phyloP scores from a whole-genome alignment of 2,797 vertebrate species.

The Synanceia verrucosa region DNA sequence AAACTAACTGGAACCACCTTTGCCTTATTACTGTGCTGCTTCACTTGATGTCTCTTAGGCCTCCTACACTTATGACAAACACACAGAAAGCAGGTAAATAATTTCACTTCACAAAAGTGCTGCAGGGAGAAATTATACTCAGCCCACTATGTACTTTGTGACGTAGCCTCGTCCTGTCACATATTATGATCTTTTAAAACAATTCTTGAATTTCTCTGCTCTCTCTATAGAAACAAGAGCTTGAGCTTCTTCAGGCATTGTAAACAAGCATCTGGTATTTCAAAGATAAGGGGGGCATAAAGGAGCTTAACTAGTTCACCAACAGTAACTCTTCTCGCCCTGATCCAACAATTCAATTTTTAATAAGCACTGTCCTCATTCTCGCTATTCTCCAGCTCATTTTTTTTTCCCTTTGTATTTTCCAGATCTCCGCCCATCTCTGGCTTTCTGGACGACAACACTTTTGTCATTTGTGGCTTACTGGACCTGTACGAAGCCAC shows the following conservation, averaged over 20 bases:
- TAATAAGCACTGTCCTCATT: constrained; percentile 50
- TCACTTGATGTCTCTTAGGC: constrained; percentile 2
- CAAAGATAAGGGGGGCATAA: background rate
- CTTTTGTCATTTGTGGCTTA: constrained; percentile 88
- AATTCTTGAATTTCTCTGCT: constrained; percentile 2
- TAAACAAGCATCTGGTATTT: constrained; percentile 13
- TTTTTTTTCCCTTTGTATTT: background rate
- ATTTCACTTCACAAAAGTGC: constrained; percentile 17
- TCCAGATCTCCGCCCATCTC: constrained; percentile 75
- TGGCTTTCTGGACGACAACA: constrained; percentile 93
- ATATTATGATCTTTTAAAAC: constrained; percentile 4
- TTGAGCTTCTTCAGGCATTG: constrained; percentile 2
- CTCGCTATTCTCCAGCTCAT: background rate
- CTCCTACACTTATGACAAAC: constrained; percentile 1
- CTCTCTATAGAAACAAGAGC: background rate
- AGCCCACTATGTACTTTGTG: background rate
- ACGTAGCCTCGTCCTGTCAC: constrained; percentile 22
- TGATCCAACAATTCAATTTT: constrained; percentile 31
- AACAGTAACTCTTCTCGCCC: background rate
- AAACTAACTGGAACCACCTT: constrained; percentile 3
- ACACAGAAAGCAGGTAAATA: constrained; percentile 3
- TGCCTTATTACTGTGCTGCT: constrained; percentile 6
- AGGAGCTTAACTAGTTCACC: constrained; percentile 45
- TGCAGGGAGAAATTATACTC: constrained; percentile 17
- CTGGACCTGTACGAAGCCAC: constrained; percentile 94